Evolutionary conservation across 2,888 invertebrate species (phyloP).

Genomic region (Muscina levida): DNA sequence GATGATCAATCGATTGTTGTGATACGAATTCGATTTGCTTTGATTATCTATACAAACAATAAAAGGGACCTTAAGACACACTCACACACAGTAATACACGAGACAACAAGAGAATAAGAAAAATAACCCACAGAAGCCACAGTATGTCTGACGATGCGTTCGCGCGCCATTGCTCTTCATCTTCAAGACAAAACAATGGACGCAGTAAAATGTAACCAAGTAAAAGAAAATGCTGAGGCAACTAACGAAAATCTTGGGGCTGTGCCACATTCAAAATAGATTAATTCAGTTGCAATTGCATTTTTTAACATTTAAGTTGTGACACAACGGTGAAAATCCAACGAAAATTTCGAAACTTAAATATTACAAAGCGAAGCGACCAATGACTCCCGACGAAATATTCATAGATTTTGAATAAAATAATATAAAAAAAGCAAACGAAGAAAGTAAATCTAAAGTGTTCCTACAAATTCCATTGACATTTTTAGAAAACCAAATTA

Average conservation of each 20-base stretch:
- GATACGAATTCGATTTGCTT: slow-evolving; percentile 11
- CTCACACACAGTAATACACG: too few relatives aligned
- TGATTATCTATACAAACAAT: slow-evolving; percentile 1
- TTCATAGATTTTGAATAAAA: slow-evolving; percentile 1
- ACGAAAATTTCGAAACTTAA: slow-evolving; percentile 25
- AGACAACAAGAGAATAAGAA: slow-evolving; percentile 38
- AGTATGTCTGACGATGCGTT: slow-evolving; percentile 46
- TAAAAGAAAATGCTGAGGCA: slow-evolving; percentile 33
- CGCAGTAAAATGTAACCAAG: not conserved
- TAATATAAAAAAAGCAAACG: not conserved
- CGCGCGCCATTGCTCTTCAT: slow-evolving; percentile 37
- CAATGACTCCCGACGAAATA: slow-evolving; percentile 24
- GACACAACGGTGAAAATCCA: slow-evolving; percentile 38
- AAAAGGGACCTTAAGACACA: not conserved
- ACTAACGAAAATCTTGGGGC: slow-evolving; percentile 69
- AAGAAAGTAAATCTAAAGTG: not conserved
- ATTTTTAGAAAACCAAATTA: slow-evolving; percentile 73
- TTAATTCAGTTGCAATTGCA: slow-evolving; percentile 69
- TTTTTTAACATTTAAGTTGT: slow-evolving; percentile 61
- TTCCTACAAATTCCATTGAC: not conserved
- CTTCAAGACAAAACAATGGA: not conserved
- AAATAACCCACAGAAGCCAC: too few relatives aligned
- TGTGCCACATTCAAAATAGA: slow-evolving; percentile 78
- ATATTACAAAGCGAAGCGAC: slow-evolving; percentile 1
- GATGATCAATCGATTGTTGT: slow-evolving; percentile 15